Evolutionary conservation across 1,140 invertebrate genomes (phyloP).

Genomic region (Zaprionus africanus): DNA sequence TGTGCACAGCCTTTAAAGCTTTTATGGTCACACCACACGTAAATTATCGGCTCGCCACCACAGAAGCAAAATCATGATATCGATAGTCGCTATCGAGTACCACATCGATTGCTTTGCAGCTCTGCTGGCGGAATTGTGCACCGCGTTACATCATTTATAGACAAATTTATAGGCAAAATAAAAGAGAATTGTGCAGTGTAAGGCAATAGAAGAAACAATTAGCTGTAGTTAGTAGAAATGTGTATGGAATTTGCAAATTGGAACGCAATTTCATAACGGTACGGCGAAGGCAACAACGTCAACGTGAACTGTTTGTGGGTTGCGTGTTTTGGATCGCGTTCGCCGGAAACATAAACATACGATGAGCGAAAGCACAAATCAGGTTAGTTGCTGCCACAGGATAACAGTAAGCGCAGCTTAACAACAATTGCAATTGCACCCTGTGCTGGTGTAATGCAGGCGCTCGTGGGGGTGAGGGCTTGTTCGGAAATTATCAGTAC

Average conservation of each 20-base stretch:
- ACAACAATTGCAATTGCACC: no score
- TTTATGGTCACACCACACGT: background rate
- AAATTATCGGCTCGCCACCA: constrained; percentile 33
- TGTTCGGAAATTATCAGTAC: constrained; percentile 34
- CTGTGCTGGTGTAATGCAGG: background rate
- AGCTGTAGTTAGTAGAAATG: constrained; percentile 32
- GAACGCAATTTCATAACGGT: constrained; percentile 44
- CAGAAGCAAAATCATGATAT: background rate
- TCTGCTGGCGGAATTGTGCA: constrained; percentile 36
- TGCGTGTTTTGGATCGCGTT: constrained; percentile 48
- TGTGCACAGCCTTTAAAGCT: background rate
- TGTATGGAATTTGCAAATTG: constrained; percentile 33
- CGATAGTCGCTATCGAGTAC: constrained; percentile 5
- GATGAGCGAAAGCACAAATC: constrained; percentile 78
- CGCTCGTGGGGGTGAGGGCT: background rate
- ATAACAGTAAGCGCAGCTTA: constrained; percentile 12
- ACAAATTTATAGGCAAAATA: constrained; percentile 50
- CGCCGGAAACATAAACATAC: constrained; percentile 58
- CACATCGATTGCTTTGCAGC: constrained; percentile 1
- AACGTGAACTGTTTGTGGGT: constrained; percentile 33
- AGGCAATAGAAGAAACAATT: constrained; percentile 20
- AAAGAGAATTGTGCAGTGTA: constrained; percentile 30
- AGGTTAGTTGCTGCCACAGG: constrained; percentile 70
- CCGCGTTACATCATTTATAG: constrained; percentile 62
- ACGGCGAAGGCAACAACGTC: constrained; percentile 16